A percentile compares a stretch with the other conserved stretches of the same genome.
These are phyloP conservation scores for Syngnathus floridae DNA, from an alignment of 2,113 vertebrate species.

Conservation along the genomic window DNA sequence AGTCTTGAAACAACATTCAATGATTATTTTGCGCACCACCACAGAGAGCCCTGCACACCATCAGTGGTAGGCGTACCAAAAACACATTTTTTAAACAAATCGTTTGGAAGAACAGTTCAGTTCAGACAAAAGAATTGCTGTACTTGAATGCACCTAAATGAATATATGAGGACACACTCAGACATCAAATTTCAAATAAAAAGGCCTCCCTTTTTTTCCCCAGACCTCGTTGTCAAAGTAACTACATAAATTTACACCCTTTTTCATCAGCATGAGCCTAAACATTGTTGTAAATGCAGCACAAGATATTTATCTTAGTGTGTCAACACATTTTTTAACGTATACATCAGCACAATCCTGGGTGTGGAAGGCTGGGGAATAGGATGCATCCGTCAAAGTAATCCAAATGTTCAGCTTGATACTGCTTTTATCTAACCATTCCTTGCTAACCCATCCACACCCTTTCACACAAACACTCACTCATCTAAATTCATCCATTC, in stretches of 20 bases:
- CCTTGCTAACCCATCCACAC: constrained; percentile 7
- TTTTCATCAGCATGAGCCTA: constrained; percentile 42
- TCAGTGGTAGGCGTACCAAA: no score
- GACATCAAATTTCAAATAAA: no score
- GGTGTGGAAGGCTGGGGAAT: constrained; percentile 39
- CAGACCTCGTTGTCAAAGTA: constrained; percentile 17
- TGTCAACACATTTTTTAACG: constrained; percentile 21
- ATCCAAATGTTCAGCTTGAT: constrained; percentile 58
- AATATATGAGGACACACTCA: no score
- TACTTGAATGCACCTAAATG: no score
- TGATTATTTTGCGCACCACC: no score
- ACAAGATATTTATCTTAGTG: constrained; percentile 2
- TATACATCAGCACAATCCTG: constrained; percentile 43
- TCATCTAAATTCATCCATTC: constrained; percentile 54
- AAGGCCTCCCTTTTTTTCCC: no score
- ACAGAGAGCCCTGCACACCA: no score
- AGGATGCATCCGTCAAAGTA: constrained; percentile 66
- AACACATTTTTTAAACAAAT: no score
- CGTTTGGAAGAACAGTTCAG: no score
- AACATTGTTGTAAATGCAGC: constrained; percentile 8
- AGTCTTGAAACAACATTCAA: no score
- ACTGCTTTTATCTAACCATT: constrained; percentile 57
- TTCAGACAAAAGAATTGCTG: no score
- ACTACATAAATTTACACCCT: constrained; percentile 50
- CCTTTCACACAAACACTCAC: constrained; percentile 16